Evolutionary conservation across 2,113 vertebrate species (phyloP).

Genomic region (Semicossyphus pulcher): DNA sequence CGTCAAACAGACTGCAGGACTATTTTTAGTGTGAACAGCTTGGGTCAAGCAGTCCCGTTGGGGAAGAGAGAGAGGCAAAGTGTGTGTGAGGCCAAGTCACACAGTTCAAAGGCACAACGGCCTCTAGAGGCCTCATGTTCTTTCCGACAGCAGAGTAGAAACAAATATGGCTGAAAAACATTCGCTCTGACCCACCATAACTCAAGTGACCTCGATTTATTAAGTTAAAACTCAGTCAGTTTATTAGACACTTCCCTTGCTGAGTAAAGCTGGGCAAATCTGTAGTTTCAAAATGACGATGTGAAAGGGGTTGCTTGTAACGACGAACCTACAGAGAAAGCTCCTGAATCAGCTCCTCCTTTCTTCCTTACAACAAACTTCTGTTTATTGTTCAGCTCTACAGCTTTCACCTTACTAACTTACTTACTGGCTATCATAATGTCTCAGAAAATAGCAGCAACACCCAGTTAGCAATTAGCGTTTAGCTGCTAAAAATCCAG

Average conservation of each 20-base stretch:
- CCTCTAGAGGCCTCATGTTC: constrained; percentile 37
- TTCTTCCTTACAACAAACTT: no score
- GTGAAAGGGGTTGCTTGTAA: no score
- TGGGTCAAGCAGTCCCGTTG: constrained; percentile 67
- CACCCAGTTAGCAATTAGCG: no score
- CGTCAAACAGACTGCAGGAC: constrained; percentile 44
- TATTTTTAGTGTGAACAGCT: constrained; percentile 81
- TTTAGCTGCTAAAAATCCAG: no score
- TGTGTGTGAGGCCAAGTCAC: constrained; percentile 28
- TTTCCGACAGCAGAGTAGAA: constrained; percentile 38
- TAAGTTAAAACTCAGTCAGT: constrained; percentile 18
- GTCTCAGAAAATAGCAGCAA: no score
- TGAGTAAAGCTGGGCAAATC: no score
- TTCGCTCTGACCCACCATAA: constrained; percentile 12
- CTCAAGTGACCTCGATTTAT: constrained; percentile 44
- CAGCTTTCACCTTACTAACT: no score
- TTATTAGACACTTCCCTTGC: background rate
- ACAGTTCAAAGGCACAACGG: constrained; percentile 43
- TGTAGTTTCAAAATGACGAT: background rate
- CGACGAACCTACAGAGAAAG: no score
- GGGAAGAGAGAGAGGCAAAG: constrained; percentile 14
- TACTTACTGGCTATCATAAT: no score
- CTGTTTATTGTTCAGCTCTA: no score
- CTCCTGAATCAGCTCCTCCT: no score
- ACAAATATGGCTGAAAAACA: constrained; percentile 44